Evolutionary conservation across 2,888 invertebrate genomes (phyloP).

Genomic region (Platycheirus rosarum): DNA sequence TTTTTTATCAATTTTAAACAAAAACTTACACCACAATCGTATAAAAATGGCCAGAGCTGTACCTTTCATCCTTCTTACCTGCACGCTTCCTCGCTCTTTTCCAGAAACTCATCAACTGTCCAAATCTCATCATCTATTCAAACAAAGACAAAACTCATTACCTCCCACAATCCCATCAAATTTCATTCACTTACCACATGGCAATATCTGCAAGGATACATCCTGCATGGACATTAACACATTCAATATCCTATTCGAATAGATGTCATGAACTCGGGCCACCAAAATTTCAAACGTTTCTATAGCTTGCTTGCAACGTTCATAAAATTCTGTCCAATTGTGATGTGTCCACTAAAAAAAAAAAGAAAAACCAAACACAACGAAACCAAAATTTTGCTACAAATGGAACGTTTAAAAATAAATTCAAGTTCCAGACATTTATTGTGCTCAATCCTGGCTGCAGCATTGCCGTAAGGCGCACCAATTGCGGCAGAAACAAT

Average conservation of each 20-base stretch:
- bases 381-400: not conserved
- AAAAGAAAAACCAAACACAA: not conserved
- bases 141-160: constrained; percentile 38
- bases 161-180: constrained; percentile 4
- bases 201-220: constrained; percentile 90
- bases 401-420: constrained; percentile 24
- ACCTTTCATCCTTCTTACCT: constrained; percentile 83
- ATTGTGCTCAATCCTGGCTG: constrained; percentile 91
- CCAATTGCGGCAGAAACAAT: constrained; percentile 93
- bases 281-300: constrained; percentile 90
- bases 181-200: constrained; percentile 83
- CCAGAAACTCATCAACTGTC: constrained; percentile 93
- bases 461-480: constrained; percentile 91
- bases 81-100: constrained; percentile 91
- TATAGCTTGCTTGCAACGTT: constrained; percentile 89
- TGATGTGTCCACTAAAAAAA: constrained; percentile 89
- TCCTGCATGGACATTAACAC: constrained; percentile 94
- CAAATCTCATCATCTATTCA: constrained; percentile 89
- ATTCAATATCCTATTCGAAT: constrained; percentile 94
- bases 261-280: constrained; percentile 93
- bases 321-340: constrained; percentile 91
- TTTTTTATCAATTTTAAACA: too few relatives aligned
- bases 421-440: constrained; percentile 81
- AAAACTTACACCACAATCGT: too few relatives aligned
- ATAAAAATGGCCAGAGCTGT: too few relatives aligned